phyloP scores from a whole-genome alignment of 1,140 invertebrate species.

The Drosophila seguyi region DNA sequence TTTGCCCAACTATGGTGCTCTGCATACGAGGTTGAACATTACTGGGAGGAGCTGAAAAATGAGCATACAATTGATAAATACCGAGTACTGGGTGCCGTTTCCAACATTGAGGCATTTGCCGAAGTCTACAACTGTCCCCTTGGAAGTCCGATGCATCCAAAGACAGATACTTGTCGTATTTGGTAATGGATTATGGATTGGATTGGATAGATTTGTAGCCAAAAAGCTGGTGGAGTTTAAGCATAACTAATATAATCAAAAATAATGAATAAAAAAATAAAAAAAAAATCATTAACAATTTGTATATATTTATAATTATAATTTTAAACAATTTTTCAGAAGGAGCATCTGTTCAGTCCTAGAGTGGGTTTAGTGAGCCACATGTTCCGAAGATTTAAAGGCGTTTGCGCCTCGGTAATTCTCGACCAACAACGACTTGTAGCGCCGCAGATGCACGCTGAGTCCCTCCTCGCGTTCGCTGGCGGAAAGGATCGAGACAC shows the following conservation, averaged over 20 bases:
- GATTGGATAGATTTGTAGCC: neutral
- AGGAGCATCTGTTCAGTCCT: neutral
- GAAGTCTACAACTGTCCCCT: conserved; percentile 87
- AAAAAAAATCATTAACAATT: conserved; percentile 14
- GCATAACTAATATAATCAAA: neutral
- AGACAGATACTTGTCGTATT: conserved; percentile 83
- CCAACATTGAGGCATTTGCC: conserved; percentile 89
- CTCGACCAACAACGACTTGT: conserved; percentile 88
- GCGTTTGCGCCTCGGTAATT: conserved; percentile 86
- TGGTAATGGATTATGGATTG: conserved; percentile 44
- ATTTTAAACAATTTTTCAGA: neutral
- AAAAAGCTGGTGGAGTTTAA: neutral
- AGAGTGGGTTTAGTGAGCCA: conserved; percentile 33
- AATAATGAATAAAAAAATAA: neutral
- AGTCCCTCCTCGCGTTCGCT: conserved; percentile 84
- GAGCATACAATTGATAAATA: conserved; percentile 77
- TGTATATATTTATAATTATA: neutral
- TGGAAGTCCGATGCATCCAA: conserved; percentile 88
- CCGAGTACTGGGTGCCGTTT: conserved; percentile 89
- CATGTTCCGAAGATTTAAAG: conserved; percentile 73
- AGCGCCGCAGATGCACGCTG: conserved; percentile 86
- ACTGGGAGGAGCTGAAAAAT: conserved; percentile 68
- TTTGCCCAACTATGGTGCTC: conserved; percentile 90
- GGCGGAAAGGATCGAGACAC: conserved; percentile 87
- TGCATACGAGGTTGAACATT: conserved; percentile 66